Conservation (phyloP, 2,888 invertebrate genomes). For the Tachina fera region DNA sequence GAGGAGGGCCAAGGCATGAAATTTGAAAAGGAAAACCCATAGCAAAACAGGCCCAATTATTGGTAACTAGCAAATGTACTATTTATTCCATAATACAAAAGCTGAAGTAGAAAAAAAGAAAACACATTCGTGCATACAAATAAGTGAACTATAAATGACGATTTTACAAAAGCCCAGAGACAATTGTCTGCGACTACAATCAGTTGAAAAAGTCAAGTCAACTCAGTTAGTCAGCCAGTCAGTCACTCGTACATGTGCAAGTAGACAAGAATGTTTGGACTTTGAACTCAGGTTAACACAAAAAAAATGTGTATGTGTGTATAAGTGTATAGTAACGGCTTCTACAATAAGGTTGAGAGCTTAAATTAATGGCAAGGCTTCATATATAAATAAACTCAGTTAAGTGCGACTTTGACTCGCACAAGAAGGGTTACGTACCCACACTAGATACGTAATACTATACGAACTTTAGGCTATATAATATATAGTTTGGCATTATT, state of each 20-base stretch:
- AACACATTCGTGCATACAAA: background rate
- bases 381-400: too few species aligned
- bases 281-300: conserved; percentile 29
- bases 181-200: conserved; percentile 42
- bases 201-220: conserved; percentile 54
- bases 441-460: too few species aligned
- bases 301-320: background rate
- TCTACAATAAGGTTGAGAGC: too few species aligned
- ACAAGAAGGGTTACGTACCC: too few species aligned
- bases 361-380: too few species aligned
- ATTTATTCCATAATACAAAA: conserved; percentile 23
- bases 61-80: conserved; percentile 50
- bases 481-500: too few species aligned
- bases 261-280: background rate
- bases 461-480: too few species aligned
- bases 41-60: conserved; percentile 66
- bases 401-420: too few species aligned
- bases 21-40: conserved; percentile 55
- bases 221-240: conserved; percentile 53
- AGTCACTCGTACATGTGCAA: conserved; percentile 18
- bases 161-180: background rate
- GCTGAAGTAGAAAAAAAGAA: background rate
- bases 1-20: conserved; percentile 59
- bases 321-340: background rate
- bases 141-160: background rate